Evolutionary conservation across 2,797 vertebrate species (phyloP).

Genomic region (Macrochelys suwanniensis): DNA sequence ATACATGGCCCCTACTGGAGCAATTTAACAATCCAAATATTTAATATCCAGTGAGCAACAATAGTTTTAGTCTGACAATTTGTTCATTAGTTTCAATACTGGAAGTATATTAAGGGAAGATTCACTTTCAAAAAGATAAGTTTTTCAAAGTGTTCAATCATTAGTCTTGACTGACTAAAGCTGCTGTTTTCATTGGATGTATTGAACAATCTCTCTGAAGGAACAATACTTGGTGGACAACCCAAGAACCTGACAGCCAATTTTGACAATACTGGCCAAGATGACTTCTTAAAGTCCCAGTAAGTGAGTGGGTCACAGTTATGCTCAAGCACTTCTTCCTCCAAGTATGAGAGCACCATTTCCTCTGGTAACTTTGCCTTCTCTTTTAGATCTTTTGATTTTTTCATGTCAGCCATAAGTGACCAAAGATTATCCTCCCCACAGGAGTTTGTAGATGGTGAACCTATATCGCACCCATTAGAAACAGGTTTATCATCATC

Average conservation of each 20-base stretch:
- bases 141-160: constrained; percentile 95
- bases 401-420: constrained; percentile 92
- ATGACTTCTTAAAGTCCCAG: constrained; percentile 95
- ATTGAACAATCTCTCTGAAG: constrained; percentile 95
- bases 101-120: constrained; percentile 98
- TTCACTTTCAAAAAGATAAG: constrained; percentile 98
- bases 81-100: constrained; percentile 89
- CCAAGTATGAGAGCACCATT: constrained; percentile 94
- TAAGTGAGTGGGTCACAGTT: constrained; percentile 98
- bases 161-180: constrained; percentile 91
- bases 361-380: constrained; percentile 90
- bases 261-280: constrained; percentile 95
- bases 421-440: constrained; percentile 93
- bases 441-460: constrained; percentile 81
- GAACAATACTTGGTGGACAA: constrained; percentile 95
- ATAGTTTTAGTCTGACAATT: constrained; percentile 70
- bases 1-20: constrained; percentile 84
- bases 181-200: constrained; percentile 90
- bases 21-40: constrained; percentile 73
- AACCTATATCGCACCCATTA: constrained; percentile 87
- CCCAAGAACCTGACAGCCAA: constrained; percentile 95
- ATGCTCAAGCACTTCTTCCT: constrained; percentile 98
- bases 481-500: constrained; percentile 83
- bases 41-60: constrained; percentile 75
- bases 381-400: constrained; percentile 88